Evolutionary conservation across 2,888 invertebrate genomes (phyloP).

Genomic region (Plagiodera versicolora): DNA sequence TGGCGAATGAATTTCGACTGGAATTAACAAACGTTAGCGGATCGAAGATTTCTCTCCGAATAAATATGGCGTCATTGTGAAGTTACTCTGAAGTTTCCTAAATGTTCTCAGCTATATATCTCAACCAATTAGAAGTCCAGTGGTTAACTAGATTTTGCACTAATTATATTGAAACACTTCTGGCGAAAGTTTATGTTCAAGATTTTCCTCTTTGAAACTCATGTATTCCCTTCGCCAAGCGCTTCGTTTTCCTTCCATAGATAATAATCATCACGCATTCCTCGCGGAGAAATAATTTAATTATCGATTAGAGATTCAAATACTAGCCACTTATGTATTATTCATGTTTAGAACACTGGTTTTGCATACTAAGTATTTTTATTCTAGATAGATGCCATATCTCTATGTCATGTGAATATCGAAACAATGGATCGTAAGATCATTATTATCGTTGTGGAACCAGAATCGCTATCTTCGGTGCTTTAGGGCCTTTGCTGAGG

Average conservation of each 20-base stretch:
- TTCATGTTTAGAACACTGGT: conserved; percentile 1
- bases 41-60: too few relatives aligned
- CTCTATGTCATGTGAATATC: background rate
- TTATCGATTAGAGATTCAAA: conserved; percentile 13
- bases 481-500: background rate
- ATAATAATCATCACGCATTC: conserved; percentile 2
- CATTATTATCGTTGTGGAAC: background rate
- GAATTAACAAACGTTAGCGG: too few relatives aligned
- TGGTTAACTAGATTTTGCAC: too few relatives aligned
- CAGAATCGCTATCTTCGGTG: background rate
- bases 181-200: too few relatives aligned
- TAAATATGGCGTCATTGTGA: too few relatives aligned
- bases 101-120: too few relatives aligned
- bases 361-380: background rate
- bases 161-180: too few relatives aligned
- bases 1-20: too few relatives aligned
- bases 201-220: too few relatives aligned
- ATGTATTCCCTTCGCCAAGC: too few relatives aligned
- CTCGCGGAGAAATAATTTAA: conserved; percentile 7
- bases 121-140: too few relatives aligned
- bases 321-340: conserved; percentile 9
- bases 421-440: background rate
- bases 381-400: background rate
- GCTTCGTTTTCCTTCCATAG: background rate
- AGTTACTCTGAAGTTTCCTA: too few relatives aligned